Evolutionary conservation across 2,113 vertebrate genomes (phyloP), one percentile per base, ranked within the genome.

Genomic region (Struthidea cinerea): DNA sequence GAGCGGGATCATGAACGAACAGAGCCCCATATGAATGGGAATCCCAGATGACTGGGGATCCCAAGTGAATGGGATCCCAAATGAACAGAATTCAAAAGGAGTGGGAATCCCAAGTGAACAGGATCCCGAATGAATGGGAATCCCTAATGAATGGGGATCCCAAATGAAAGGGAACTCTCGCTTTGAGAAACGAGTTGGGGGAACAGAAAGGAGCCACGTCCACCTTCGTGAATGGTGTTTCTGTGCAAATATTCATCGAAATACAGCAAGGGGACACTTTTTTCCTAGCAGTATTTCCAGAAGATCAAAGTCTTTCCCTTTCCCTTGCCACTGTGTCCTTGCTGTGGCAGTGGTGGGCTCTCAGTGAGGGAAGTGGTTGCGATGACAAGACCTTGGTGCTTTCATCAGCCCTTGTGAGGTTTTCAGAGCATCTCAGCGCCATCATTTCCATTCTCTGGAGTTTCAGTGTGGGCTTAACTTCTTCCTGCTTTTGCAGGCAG

Each of bases 371-470:
- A 44, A 57, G 47, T 11, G 4, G 37, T 73, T 90, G 37, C 0
- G 0, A 2, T 78, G 60, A 22, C 0, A 1, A 76, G 39, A 39
- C 42, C 53, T 60, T 16, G 17, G 46, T 9, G 1, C 20, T 67
- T 49, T 76, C 39, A 7, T 73, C 73, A 81, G 49, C 44, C 44
- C 35, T 21, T 13, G 10, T 1, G 4, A 79, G 52, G 41, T 70
- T 61, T 79, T 47, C 46, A 83, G 67, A 76, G 44, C 39, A 24
- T 46, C 35, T 73, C 49, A 15, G 42, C 18, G 41, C 69, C 2
- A 0, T 84, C 59, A 1, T 2, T 18, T 89, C 13, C 3, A 2
- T 69, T 41, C 1, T 0, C 15, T 65, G 64, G 63, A 47, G 13
- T 33, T 56, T 35, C 63, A 52, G 10, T 6, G 0, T 16, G 41